Evolutionary conservation across 2,113 vertebrate species (phyloP), one percentile per base, ranked within the genome.

Genomic region (Brachirus orientalis): DNA sequence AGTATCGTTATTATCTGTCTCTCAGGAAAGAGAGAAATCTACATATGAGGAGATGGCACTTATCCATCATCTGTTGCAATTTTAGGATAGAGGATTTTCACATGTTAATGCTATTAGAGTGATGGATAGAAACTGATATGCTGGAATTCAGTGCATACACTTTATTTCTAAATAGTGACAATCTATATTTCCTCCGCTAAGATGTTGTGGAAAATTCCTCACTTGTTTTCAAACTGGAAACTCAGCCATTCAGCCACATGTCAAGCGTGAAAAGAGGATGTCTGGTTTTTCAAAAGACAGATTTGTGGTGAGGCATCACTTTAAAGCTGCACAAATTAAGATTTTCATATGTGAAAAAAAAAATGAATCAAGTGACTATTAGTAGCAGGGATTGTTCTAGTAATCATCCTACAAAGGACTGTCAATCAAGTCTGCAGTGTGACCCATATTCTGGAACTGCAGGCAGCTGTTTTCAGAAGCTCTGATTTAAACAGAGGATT

Each of bases 321-420:
- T 57, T 57, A 41, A 57, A 20, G 54, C 35, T 52, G 4, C 47
- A 52, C 10, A 41, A 63, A 35, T 28, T 28, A 28, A 28, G 28
- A n/a, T n/a, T n/a, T n/a, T n/a, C n/a, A n/a, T n/a, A n/a, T n/a
- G n/a, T n/a, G n/a, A n/a, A n/a, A n/a, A n/a, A n/a, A 28, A 2
- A 28, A 28, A 28, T 1, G 28, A 28, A 28, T 28, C 28, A 28
- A 28, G 28, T 6, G 28, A 28, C 28, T 28, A 28, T 28, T 28
- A 28, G 28, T 28, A 6, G 28, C n/a, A 28, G 6, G 28, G 28
- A 28, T 28, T 38, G 37, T 11, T 38, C 8, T 38, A 10, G 10
- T 38, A 10, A 38, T 38, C 8, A 38, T 1, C 33, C 6, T 8
- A 53, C 28, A n/a, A 2, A 22, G 1, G 10, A 8, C 19, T 14